Evolutionary conservation across 2,797 vertebrate species (phyloP), one percentile per base, ranked within the genome.

Genomic region (Enteromius trimaculatus): DNA sequence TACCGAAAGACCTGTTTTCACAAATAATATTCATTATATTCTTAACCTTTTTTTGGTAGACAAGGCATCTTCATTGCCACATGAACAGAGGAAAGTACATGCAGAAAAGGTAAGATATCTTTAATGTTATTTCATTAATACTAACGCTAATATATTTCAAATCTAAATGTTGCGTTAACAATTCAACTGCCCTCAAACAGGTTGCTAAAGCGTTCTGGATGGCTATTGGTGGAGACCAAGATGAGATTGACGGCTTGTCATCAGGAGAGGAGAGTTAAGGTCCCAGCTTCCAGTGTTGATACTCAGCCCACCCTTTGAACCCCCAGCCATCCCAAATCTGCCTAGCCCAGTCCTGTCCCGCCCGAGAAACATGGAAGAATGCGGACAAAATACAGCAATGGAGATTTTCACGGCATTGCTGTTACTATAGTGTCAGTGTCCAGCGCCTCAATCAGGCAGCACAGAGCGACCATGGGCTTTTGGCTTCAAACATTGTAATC

Each of bases 181-280:
- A 39, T 26, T 60, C 1, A 44, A n/a, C 3, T 39, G 80, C 76
- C 87, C 3, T 42, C 91, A 85, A 85, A 13, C 85, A 99, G 98
- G 98, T 99, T 85, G 97, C 98, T 88, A 99, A 99, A 93, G 98
- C 98, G 0, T 99, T 99, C 94, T 99, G 98, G 98, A 99, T 96
- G 96, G 98, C 98, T 0, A 98, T 99, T 10, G 97, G 98, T 68
- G 98, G 98, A 29, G 97, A 99, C 91, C 94, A 96, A 85, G 98
- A 99, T 82, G 98, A 99, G 91, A 97, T 99, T 10, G 98, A 97
- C 58, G 96, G 97, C 1, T 92, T 97, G 85, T 99, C 98, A 76
- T 99, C 98, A 0, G 98, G 97, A 2, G 98, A 99, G 81, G 98
- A 99, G 51, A 97, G 95, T 91, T 98, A 91, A 96, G 75, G 31